Evolutionary conservation across 1,140 invertebrate genomes (phyloP).

Genomic region (Laupala kohalensis): DNA sequence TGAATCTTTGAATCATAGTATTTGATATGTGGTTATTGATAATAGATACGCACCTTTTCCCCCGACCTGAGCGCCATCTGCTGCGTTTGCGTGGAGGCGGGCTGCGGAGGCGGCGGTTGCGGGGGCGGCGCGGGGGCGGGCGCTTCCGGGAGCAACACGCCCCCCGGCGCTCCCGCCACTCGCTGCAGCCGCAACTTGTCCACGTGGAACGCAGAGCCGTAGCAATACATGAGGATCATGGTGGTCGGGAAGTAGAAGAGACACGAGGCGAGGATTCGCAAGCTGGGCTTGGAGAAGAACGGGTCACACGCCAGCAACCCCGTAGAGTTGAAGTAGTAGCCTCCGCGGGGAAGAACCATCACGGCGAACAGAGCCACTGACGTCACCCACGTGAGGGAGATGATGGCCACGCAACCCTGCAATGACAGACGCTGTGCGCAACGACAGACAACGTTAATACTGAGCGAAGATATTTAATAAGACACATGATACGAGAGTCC

Average conservation of each 20-base stretch:
- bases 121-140: too few species aligned
- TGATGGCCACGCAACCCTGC: constrained; percentile 66
- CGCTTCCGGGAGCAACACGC: not conserved
- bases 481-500: too few species aligned
- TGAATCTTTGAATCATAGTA: too few species aligned
- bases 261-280: constrained; percentile 68
- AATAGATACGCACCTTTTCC: not conserved
- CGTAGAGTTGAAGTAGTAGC: constrained; percentile 67
- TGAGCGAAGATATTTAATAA: too few species aligned
- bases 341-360: constrained; percentile 62
- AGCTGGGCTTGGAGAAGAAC: constrained; percentile 59
- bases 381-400: constrained; percentile 68
- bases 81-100: not conserved
- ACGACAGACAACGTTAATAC: too few species aligned
- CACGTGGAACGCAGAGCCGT: constrained; percentile 74
- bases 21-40: too few species aligned
- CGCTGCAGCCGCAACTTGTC: constrained; percentile 59
- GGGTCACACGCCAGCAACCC: constrained; percentile 58
- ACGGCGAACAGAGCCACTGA: constrained; percentile 65
- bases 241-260: constrained; percentile 77
- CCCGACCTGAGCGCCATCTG: not conserved
- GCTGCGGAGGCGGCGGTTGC: not conserved
- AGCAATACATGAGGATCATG: constrained; percentile 81
- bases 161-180: not conserved
- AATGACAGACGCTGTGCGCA: constrained; percentile 20